Conservation (phyloP, 35 echinoderm and acorn worm species). For the Nesometra sesokonis region DNA sequence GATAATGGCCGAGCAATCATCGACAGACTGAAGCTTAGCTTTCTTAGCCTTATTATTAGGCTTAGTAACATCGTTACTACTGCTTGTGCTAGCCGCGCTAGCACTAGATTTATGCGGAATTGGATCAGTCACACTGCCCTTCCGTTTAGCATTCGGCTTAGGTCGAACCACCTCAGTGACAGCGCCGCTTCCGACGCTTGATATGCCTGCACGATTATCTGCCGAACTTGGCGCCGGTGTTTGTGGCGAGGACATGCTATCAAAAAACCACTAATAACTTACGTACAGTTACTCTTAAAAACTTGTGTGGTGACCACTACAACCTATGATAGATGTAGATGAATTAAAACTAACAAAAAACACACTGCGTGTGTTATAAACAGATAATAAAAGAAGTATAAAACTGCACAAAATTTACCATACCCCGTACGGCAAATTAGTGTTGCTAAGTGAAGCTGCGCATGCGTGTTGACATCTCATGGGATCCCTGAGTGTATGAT, state of each 20-base stretch:
- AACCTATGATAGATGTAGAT: background rate
- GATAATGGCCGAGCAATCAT: background rate
- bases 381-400: background rate
- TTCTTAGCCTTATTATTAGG: background rate
- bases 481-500: constrained; percentile 5
- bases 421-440: background rate
- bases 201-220: no score
- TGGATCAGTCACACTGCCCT: no score
- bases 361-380: background rate
- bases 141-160: no score
- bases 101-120: background rate
- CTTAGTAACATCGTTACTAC: background rate
- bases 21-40: background rate
- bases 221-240: no score
- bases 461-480: constrained; percentile 9
- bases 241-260: no score
- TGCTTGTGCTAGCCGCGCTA: background rate
- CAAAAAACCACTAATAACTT: no score
- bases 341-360: background rate
- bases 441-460: background rate
- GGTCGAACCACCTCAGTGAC: no score
- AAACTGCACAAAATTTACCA: background rate
- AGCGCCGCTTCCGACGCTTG: no score
- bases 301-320: no score
- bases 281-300: no score